Base-by-base conservation (phyloP, 1,140 invertebrate genomes). In the Leptinotarsa lineolata region DNA sequence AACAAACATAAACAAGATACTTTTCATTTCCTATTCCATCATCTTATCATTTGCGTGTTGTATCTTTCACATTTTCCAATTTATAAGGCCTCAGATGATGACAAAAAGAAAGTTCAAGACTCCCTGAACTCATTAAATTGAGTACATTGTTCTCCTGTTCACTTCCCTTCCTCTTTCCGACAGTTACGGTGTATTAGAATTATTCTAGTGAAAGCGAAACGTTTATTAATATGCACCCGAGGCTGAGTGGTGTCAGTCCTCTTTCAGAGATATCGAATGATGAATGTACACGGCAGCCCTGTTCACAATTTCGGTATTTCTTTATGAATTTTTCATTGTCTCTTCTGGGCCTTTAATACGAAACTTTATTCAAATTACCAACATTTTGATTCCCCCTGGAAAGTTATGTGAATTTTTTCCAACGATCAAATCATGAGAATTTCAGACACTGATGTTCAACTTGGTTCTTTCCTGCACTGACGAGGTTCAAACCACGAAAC, bases 71-170 rank as follows among this genome's bases (percentile, higher is more conserved):
- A 3, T 54, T 54, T 54, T 54, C 48, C 48, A 54, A 54, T 54
- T 54, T 54, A 54, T 54, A 54, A 54, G 15, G 16, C 48, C 2
- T 15, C 48, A 3, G n/a, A 15, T 54, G 48, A 15, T 54, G n/a
- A 13, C 48, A 54, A 18, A 54, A 54, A 54, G 48, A 18, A 54
- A 54, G 16, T 54, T 54, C 48, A 54, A 54, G 48, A 54, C 48
- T 54, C 48, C 48, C 48, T 54, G 48, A 54, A 54, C 48, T 54
- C 48, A 54, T 54, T 54, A 54, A 54, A 54, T 54, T 54, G 48
- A 54, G 48, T 54, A 54, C 48, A 54, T 54, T 54, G 48, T 54
- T 54, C 48, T 54, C 48, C n/a, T 54, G 48, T 54, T 54, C 48
- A 54, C 48, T 54, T 18, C 48, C 15, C 15, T 54, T 15, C 48